Evolutionary conservation across 2,888 invertebrate genomes (phyloP), one percentile per base, ranked within the genome.

Genomic region (Nycteola revayana): DNA sequence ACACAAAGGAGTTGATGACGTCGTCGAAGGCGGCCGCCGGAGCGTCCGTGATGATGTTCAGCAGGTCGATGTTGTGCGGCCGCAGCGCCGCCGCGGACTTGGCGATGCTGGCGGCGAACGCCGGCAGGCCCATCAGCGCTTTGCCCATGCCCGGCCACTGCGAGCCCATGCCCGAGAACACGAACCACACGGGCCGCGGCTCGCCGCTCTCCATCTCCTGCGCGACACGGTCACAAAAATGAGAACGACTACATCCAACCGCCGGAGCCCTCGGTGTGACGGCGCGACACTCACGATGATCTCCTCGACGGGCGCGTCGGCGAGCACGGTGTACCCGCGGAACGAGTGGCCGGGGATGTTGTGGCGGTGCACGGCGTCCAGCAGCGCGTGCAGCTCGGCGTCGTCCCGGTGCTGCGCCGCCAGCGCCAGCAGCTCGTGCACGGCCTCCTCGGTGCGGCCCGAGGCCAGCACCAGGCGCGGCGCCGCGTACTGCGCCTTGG

Each of bases 81-180:
- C 92, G 91, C 21, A 99, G 88, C 7, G 93, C 92, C 28, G 93
- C 93, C 3, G 95, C 94, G 49, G 94, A 94, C 43, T 92, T 92
- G 50, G 91, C 88, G 51, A 99, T 92, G 37, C 96, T 94, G 33
- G 92, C 90, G 45, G 92, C 93, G 87, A 98, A 98, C 1, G 90
- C 84, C 32, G 96, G 95, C 46, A 99, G 88, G 44, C 90, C 83
- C 93, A 98, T 93, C 52, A 99, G 90, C 39, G 94, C 92, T 67
- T 93, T 93, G 7, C 94, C 98, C 98, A 99, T 99, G 61, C 96
- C 97, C 28, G 95, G 91, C 98, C 98, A 99, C 85, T 99, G 99
- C 24, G 96, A 94, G 7, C 99, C 99, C 99, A 99, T 99, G 40
- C 99, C 99, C 26, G 98, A 95, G 87, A 97, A 99, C 46, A 99